A percentile compares a stretch with the other conserved stretches of the same genome.
These are phyloP conservation scores for Cisticola juncidis DNA, from an alignment of 2,113 vertebrate species.

Conservation along the genomic window DNA sequence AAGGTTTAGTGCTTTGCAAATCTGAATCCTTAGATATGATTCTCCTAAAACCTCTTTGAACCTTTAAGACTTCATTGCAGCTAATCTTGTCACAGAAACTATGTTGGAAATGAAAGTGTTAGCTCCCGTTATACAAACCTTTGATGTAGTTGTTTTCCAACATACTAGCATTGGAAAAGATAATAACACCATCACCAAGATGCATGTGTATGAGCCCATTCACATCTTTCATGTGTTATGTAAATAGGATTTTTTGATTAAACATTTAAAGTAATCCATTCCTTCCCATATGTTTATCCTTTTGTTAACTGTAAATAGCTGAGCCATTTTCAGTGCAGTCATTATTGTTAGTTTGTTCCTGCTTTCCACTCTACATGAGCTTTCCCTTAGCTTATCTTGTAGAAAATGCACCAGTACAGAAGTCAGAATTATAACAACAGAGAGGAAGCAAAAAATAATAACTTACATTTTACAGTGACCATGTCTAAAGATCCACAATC, in stretches of 20 bases:
- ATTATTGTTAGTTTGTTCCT: neutral
- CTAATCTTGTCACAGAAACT: neutral
- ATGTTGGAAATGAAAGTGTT: neutral
- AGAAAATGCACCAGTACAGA: neutral
- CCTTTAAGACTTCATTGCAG: neutral
- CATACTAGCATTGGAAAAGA: neutral
- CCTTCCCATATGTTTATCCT: neutral
- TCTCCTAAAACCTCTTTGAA: neutral
- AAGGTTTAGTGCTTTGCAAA: neutral
- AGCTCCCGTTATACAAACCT: neutral
- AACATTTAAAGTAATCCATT: constrained; percentile 1
- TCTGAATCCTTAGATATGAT: neutral
- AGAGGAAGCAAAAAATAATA: neutral
- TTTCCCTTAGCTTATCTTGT: neutral
- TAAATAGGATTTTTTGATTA: constrained; percentile 13
- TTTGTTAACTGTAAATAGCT: neutral
- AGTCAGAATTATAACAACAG: neutral
- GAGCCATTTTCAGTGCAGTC: neutral
- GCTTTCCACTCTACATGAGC: neutral
- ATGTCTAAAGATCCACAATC: neutral
- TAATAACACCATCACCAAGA: neutral
- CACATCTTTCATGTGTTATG: neutral
- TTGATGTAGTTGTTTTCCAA: neutral
- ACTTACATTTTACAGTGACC: neutral
- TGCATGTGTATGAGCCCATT: neutral